These are phyloP conservation scores for Dromiciops gliroides DNA, from an alignment of 2,113 vertebrate genomes.

Conservation along the genomic window DNA sequence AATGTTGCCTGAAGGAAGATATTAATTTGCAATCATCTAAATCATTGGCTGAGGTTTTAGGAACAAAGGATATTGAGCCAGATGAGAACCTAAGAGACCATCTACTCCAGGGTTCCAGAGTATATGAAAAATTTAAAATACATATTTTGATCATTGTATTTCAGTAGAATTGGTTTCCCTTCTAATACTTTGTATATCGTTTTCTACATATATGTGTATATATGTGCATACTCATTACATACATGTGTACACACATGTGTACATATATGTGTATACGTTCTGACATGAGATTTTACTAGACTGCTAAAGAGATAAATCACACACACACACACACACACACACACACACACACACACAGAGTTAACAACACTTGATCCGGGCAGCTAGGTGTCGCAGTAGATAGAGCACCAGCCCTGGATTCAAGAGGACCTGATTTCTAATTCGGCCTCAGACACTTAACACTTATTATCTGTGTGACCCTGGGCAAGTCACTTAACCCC, in stretches of 20 bases:
- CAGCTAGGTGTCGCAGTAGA: too few species aligned
- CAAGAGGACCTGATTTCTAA: too few species aligned
- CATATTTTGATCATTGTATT: not conserved
- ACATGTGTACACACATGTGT: too few species aligned
- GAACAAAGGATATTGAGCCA: too few species aligned
- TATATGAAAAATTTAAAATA: not conserved
- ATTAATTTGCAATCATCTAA: not conserved
- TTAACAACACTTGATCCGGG: not conserved
- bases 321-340: not conserved
- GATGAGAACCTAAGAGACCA: not conserved
- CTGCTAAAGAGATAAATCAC: not conserved
- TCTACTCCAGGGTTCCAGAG: not conserved
- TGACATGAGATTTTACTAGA: not conserved
- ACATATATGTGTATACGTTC: too few species aligned
- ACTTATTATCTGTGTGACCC: too few species aligned
- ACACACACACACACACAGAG: not conserved
- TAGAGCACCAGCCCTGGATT: too few species aligned
- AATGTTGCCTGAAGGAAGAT: not conserved
- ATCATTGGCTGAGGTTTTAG: not conserved
- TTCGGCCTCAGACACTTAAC: too few species aligned
- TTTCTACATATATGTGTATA: too few species aligned
- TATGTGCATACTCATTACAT: too few species aligned
- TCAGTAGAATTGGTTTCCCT: not conserved
- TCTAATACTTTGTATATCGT: not conserved
- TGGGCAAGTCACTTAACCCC: too few species aligned